These are phyloP conservation scores for Ochotona curzoniae DNA, from an alignment of 2,113 vertebrate genomes.

Conservation along the genomic window DNA sequence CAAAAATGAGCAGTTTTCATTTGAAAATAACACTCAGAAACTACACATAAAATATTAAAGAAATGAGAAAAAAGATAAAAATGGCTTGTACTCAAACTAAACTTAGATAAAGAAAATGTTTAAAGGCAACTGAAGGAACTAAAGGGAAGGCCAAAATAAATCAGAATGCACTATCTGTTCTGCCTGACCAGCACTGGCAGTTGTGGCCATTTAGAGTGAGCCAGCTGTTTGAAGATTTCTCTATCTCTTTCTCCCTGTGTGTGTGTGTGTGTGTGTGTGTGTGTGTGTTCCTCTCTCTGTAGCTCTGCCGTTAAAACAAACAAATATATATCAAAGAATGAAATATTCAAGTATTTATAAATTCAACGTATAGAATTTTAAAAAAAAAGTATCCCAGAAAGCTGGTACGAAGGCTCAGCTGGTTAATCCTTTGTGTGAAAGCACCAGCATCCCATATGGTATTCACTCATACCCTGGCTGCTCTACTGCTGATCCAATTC, in stretches of 20 bases:
- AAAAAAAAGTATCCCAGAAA: background rate
- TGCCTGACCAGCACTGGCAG: too few species aligned
- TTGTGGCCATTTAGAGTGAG: too few species aligned
- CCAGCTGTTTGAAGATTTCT: too few species aligned
- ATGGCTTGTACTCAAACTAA: background rate
- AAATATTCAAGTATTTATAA: background rate
- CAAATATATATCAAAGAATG: background rate
- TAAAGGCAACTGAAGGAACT: background rate
- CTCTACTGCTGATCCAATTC: too few species aligned
- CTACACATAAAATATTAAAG: background rate
- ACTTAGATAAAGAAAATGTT: background rate
- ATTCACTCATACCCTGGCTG: too few species aligned
- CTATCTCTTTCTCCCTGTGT: too few species aligned
- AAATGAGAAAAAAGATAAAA: background rate
- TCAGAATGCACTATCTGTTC: background rate
- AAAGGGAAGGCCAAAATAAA: constrained; percentile 6
- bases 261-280: too few species aligned
- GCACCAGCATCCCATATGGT: too few species aligned
- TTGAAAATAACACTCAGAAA: background rate
- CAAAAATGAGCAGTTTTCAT: constrained; percentile 14
- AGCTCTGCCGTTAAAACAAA: too few species aligned
- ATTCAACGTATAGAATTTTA: background rate
- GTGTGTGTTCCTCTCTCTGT: too few species aligned
- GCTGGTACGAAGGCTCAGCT: background rate
- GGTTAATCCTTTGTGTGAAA: too few species aligned